Evolutionary conservation across 1,140 invertebrate species (phyloP), one percentile per base, ranked within the genome.

Genomic region (Tribolium castaneum): DNA sequence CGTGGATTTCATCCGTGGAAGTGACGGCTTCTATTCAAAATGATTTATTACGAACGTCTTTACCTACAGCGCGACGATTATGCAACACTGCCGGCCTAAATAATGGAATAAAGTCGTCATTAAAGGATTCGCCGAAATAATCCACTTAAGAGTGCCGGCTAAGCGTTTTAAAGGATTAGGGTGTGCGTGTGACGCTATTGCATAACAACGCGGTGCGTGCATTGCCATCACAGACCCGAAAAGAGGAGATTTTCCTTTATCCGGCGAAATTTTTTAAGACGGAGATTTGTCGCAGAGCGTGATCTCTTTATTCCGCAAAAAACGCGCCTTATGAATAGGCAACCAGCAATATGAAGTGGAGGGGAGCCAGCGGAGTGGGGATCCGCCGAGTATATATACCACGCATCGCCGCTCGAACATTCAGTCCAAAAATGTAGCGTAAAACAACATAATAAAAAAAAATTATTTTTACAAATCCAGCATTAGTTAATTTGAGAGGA

Each of bases 71-170:
- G 25, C 25, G 30, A 66, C 59, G 25, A 66, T 66, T 66, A 66
- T 66, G 59, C 59, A 66, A 66, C 59, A 25, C 54, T 25, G 25
- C 30, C 12, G 59, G 25, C 30, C 59, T 66, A 66, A 66, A 66
- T 66, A 66, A 66, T 66, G 59, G 59, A 66, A 66, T 66, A 66
- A 66, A 66, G 22, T 66, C 59, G 59, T 66, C 59, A 66, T 66
- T 66, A 66, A 30, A 25, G 59, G 59, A 66, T 66, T 35, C 59
- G 30, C 25, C 30, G 59, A 35, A 35, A 66, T 66, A 66, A 66
- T 66, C 59, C 59, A 66, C 59, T 66, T 66, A 66, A 66, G 59
- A 35, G 59, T 66, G 59, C 59, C n/a, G 30, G 25, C 10, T 66
- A 66, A 66, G 59, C 59, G 25, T 35, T 34, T 66, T 66, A 66